Evolutionary conservation across 2,888 invertebrate genomes (phyloP).

Genomic region (Diarsia dahlii): DNA sequence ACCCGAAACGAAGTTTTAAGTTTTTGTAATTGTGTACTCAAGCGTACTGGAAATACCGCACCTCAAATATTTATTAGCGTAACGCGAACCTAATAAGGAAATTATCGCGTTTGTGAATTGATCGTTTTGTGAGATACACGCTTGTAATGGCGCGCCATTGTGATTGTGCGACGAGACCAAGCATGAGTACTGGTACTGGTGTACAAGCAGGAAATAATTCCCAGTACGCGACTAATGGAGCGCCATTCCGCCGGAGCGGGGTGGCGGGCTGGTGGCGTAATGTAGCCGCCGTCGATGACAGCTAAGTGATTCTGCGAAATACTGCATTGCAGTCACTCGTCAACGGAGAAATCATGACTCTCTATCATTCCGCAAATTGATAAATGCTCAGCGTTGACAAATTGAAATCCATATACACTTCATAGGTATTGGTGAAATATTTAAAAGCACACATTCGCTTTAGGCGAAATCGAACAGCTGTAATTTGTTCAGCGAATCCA

Average conservation of each 20-base stretch:
- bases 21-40: slow-evolving; percentile 17
- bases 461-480: slow-evolving; percentile 78
- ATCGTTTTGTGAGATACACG: slow-evolving; percentile 58
- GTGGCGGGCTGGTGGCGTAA: slow-evolving; percentile 74
- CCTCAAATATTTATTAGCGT: slow-evolving; percentile 8
- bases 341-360: slow-evolving; percentile 77
- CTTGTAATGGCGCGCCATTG: slow-evolving; percentile 49
- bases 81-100: slow-evolving; percentile 52
- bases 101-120: slow-evolving; percentile 57
- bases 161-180: slow-evolving; percentile 69
- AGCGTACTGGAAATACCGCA: slow-evolving; percentile 49
- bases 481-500: slow-evolving; percentile 80
- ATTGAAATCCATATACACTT: slow-evolving; percentile 12
- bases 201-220: slow-evolving; percentile 80
- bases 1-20: neutral
- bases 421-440: slow-evolving; percentile 67
- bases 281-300: slow-evolving; percentile 80
- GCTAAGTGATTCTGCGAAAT: slow-evolving; percentile 80
- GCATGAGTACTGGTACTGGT: slow-evolving; percentile 67
- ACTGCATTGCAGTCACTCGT: slow-evolving; percentile 76
- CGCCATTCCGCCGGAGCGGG: slow-evolving; percentile 74
- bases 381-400: slow-evolving; percentile 42
- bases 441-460: slow-evolving; percentile 72
- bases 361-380: slow-evolving; percentile 62
- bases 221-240: slow-evolving; percentile 78